Percentiles rank a stretch among this genome's conserved stretches.
Evolutionary conservation across 2,113 vertebrate species (phyloP).

Genomic region (Carlito syrichta): DNA sequence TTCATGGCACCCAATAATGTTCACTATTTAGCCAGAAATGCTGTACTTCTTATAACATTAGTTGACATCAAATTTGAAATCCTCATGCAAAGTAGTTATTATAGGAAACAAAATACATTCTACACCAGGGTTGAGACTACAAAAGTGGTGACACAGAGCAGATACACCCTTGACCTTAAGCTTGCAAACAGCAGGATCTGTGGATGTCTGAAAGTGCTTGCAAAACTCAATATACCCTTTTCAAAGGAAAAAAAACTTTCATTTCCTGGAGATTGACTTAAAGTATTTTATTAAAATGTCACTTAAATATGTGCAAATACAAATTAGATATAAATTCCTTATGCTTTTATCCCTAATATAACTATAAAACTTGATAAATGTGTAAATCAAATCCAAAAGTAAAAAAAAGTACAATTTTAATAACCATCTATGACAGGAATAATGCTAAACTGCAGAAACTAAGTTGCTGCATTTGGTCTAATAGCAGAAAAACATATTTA

Average conservation of each 20-base stretch:
- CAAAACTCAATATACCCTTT: neutral
- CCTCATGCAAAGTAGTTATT: neutral
- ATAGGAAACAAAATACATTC: neutral
- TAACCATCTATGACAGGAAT: neutral
- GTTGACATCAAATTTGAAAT: conserved; percentile 3
- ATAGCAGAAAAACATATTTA: neutral
- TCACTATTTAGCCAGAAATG: neutral
- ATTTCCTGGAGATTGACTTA: neutral
- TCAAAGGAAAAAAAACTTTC: neutral
- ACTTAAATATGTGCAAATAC: neutral
- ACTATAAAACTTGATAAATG: conserved; percentile 19
- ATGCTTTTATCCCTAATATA: neutral
- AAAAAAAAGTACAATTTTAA: conserved; percentile 19
- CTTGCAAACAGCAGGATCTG: neutral
- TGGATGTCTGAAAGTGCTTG: neutral
- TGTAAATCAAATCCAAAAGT: neutral
- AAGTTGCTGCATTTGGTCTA: neutral
- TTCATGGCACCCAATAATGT: neutral
- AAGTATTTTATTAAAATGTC: neutral
- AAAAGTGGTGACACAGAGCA: neutral
- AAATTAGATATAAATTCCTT: neutral
- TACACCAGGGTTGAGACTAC: neutral
- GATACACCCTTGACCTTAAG: neutral
- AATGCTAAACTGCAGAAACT: neutral
- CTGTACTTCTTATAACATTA: neutral